Evolutionary conservation across 2,113 vertebrate genomes (phyloP), one percentile per base, ranked within the genome.

Genomic region (Tragelaphus strepsiceros): DNA sequence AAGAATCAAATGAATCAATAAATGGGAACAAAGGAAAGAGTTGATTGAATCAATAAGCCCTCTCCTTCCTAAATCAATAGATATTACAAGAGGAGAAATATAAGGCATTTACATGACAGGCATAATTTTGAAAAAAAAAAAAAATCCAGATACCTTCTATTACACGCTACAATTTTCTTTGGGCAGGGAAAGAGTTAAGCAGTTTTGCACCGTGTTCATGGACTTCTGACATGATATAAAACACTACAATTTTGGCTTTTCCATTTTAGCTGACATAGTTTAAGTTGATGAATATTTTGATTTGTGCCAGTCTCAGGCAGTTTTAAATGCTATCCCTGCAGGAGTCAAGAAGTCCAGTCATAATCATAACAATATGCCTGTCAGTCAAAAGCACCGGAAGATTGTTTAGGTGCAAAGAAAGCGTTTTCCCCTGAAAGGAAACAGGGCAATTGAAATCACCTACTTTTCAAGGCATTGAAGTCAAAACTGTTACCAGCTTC

Each of bases 351-450:
- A 98, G 98, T 98, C 98, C 98, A 54, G 97, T 98, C 96, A 3
- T 98, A 98, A 98, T 97, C 98, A 98, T 98, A 99, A 99, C 98
- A 99, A 97, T 98, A 98, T 99, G 99, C 98, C 97, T 96, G 98
- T 98, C 97, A 98, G 97, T 98, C 98, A 98, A 98, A 98, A 97
- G 98, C 96, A 98, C 98, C 98, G 97, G 98, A 98, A 98, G 98
- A 98, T 97, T 96, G 98, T 98, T 98, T 98, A 98, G 98, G 98
- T 98, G 98, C 98, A 98, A 97, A 94, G 96, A 97, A 98, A 98
- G 96, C 46, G 32, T 98, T 98, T 99, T 98, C 97, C 98, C 86
- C 96, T 85, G 97, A 95, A 98, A 98, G 97, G 98, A 98, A 98
- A 93, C 93, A 93, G 84, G 98, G 91, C 91, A 59, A 96, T 98